Conservation (phyloP, 2,888 invertebrate genomes). For the Geophilus truncorum region DNA sequence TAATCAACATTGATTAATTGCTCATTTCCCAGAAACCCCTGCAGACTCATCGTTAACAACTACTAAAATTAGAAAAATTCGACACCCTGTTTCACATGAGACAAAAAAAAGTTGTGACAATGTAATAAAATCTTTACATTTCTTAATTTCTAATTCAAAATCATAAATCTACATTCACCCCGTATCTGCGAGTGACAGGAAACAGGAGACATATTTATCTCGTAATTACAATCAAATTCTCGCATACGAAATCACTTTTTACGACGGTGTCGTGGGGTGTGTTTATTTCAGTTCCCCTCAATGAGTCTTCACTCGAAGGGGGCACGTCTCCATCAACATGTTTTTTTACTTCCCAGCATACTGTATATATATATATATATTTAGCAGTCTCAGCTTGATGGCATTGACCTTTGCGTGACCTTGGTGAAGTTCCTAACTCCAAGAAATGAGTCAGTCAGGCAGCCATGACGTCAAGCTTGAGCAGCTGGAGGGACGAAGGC, state of each 20-base stretch:
- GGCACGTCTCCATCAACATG: too few species aligned
- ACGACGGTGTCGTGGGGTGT: background rate
- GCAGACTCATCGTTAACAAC: background rate
- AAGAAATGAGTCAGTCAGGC: background rate
- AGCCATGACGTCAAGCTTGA: background rate
- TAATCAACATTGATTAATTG: background rate
- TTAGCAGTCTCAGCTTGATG: background rate
- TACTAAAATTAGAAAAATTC: background rate
- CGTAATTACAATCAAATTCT: background rate
- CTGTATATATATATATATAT: too few species aligned
- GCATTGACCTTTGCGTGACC: background rate
- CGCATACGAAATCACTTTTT: background rate
- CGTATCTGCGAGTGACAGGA: background rate
- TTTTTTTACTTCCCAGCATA: background rate
- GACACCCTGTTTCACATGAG: too few species aligned
- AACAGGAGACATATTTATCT: background rate
- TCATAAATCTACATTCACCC: too few species aligned
- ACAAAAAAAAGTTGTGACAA: too few species aligned
- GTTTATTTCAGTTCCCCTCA: background rate
- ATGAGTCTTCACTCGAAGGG: background rate
- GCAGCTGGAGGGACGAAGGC: background rate
- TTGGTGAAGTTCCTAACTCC: conserved; percentile 10
- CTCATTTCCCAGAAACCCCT: background rate
- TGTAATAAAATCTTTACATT: too few species aligned
- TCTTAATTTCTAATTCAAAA: too few species aligned